Evolutionary conservation across 2,888 invertebrate genomes (phyloP).

Genomic region (Rhabditophanes sp.): DNA sequence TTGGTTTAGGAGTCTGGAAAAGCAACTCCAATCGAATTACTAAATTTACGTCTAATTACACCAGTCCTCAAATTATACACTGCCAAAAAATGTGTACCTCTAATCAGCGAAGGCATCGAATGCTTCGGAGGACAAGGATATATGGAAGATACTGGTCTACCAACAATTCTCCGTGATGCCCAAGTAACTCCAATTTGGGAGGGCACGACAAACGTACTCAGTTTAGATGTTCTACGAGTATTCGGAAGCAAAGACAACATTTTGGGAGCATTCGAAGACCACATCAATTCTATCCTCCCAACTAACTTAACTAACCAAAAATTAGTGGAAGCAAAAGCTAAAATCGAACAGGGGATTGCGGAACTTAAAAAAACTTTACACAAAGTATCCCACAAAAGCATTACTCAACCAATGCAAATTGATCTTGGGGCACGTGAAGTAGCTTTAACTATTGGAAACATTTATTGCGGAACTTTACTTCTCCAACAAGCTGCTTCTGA

Average conservation of each 20-base stretch:
- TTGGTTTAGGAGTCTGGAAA: constrained; percentile 43
- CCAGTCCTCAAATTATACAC: constrained; percentile 51
- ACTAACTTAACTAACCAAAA: background rate
- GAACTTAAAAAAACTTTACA: background rate
- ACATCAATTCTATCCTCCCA: constrained; percentile 19
- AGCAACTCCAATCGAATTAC: constrained; percentile 45
- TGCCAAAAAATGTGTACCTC: constrained; percentile 49
- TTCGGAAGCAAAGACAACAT: constrained; percentile 47
- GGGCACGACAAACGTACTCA: constrained; percentile 52
- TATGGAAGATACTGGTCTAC: constrained; percentile 52
- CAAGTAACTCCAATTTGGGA: constrained; percentile 54
- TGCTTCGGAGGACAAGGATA: constrained; percentile 53
- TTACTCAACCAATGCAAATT: too few relatives aligned
- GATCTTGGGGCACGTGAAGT: too few relatives aligned
- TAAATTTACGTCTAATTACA: constrained; percentile 49
- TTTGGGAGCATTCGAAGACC: constrained; percentile 42
- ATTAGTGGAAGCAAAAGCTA: too few relatives aligned
- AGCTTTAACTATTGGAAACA: too few relatives aligned
- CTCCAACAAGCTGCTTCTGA: too few relatives aligned
- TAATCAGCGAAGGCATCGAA: constrained; percentile 51
- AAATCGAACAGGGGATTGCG: background rate
- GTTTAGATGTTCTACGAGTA: constrained; percentile 50
- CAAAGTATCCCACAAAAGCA: background rate
- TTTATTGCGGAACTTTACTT: too few relatives aligned
- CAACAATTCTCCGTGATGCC: constrained; percentile 50